Evolutionary conservation across 2,797 vertebrate genomes (phyloP).

Genomic region (Telmatherina bonti): DNA sequence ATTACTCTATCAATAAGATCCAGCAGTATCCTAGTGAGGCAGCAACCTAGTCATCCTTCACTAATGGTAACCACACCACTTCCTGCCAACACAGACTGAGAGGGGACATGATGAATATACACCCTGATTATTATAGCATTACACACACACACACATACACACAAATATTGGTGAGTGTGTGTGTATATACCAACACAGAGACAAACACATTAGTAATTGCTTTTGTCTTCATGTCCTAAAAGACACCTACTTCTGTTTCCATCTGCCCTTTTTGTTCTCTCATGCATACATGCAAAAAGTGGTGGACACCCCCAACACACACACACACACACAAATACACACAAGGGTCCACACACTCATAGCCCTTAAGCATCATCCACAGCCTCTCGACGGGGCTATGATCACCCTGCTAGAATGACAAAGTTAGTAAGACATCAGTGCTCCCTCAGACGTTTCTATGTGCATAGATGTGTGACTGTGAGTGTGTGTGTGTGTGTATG

Average conservation of each 20-base stretch:
- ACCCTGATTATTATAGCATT: slow-evolving; percentile 78
- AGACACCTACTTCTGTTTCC: slow-evolving; percentile 79
- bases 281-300: slow-evolving; percentile 67
- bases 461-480: slow-evolving; percentile 35
- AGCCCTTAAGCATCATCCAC: slow-evolving; percentile 68
- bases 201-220: slow-evolving; percentile 73
- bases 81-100: slow-evolving; percentile 82
- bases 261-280: slow-evolving; percentile 72
- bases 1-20: slow-evolving; percentile 32
- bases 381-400: slow-evolving; percentile 78
- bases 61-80: slow-evolving; percentile 84
- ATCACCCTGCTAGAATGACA: slow-evolving; percentile 86
- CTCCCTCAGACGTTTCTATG: slow-evolving; percentile 72
- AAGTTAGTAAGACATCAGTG: slow-evolving; percentile 87
- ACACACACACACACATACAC: slow-evolving; percentile 46
- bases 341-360: slow-evolving; percentile 36
- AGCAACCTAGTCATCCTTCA: slow-evolving; percentile 82
- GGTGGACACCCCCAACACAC: slow-evolving; percentile 60
- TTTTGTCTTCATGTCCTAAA: slow-evolving; percentile 77
- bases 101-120: slow-evolving; percentile 84
- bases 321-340: slow-evolving; percentile 25
- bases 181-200: slow-evolving; percentile 43
- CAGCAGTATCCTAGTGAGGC: slow-evolving; percentile 62
- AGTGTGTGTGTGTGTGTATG: slow-evolving; percentile 37
- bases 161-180: slow-evolving; percentile 18